phyloP scores from a whole-genome alignment of 2,113 vertebrate genomes.

The Machaerirhynchus nigripectus region DNA sequence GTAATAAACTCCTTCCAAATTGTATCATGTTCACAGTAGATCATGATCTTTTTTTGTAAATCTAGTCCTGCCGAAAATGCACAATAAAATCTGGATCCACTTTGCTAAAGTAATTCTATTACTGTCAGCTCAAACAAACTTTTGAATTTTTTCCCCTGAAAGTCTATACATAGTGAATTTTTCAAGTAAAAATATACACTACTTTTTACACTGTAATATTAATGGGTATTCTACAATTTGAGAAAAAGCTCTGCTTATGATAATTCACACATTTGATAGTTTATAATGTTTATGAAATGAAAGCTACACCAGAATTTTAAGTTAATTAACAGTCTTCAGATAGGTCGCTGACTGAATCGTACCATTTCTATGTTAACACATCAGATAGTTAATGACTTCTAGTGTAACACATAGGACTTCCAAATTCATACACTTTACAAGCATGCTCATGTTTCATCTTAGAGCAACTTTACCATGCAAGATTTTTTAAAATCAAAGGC shows the following conservation, averaged over 20 bases:
- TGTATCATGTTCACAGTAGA: neutral
- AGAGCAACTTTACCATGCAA: neutral
- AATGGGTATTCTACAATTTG: neutral
- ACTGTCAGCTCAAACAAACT: neutral
- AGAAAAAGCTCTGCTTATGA: neutral
- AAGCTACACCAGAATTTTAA: neutral
- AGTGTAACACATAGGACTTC: neutral
- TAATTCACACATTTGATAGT: neutral
- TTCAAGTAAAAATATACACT: neutral
- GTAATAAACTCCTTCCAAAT: neutral
- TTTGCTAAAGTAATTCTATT: neutral
- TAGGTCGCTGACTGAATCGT: neutral
- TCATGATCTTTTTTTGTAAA: neutral
- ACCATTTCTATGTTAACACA: neutral
- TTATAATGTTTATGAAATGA: neutral
- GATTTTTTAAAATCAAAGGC: slow-evolving; percentile 7
- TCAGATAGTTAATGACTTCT: neutral
- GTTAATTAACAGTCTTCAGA: neutral
- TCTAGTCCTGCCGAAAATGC: neutral
- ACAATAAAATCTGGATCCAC: accelerated
- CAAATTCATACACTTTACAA: neutral
- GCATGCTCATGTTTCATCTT: neutral
- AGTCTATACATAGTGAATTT: neutral
- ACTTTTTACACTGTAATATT: neutral
- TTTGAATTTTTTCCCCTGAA: neutral